These are phyloP conservation scores for Rotaria magnacalcarata DNA, from an alignment of 2,888 invertebrate species.

Conservation along the genomic window DNA sequence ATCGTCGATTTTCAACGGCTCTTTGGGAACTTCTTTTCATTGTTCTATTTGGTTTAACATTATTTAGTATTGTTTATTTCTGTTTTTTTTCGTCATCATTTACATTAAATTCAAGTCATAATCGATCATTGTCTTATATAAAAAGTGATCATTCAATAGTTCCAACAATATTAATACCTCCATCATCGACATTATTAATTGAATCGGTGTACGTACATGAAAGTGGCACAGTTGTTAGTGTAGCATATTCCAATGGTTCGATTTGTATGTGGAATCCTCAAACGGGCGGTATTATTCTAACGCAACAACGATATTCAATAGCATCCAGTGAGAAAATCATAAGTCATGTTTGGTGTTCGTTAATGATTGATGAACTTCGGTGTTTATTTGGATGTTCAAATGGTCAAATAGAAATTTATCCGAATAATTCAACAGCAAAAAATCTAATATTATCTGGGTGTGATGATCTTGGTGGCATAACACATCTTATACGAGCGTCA, in stretches of 20 bases:
- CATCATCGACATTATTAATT: neutral
- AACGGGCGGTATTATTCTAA: conserved; percentile 28
- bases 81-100: neutral
- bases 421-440: neutral
- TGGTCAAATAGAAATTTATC: conserved; percentile 26
- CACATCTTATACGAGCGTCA: conserved; percentile 19
- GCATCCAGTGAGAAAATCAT: neutral
- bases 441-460: neutral
- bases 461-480: conserved; percentile 6
- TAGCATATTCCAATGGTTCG: conserved; percentile 12
- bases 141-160: conserved; percentile 17
- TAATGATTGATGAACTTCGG: conserved; percentile 26
- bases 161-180: neutral
- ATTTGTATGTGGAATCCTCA: conserved; percentile 44
- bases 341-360: conserved; percentile 25
- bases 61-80: conserved; percentile 32
- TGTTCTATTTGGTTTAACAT: conserved; percentile 42
- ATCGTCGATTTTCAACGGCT: conserved; percentile 35
- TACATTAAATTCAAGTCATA: neutral
- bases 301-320: neutral
- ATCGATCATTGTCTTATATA: neutral
- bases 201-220: neutral
- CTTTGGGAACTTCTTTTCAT: conserved; percentile 44
- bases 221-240: neutral
- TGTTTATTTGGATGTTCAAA: conserved; percentile 16